These are phyloP conservation scores for Tipula confusa DNA, from an alignment of 2,888 invertebrate species.

Conservation along the genomic window DNA sequence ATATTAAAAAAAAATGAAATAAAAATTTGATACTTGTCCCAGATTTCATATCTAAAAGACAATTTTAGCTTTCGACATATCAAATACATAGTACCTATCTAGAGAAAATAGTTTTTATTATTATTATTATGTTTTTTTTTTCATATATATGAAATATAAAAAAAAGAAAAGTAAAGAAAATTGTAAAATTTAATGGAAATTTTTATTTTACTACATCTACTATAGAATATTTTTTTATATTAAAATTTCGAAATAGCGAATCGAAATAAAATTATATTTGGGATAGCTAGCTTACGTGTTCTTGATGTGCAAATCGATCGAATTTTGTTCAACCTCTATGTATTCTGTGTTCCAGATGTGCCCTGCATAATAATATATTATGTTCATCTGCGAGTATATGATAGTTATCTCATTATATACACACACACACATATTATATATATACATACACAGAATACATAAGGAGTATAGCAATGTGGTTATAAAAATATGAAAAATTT, in stretches of 20 bases:
- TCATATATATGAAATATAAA: background rate
- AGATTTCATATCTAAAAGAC: background rate
- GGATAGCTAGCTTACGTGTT: background rate
- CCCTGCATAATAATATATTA: background rate
- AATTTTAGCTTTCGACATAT: background rate
- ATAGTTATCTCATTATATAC: background rate
- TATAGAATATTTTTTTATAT: background rate
- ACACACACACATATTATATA: background rate
- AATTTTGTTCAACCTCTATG: background rate
- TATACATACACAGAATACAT: background rate
- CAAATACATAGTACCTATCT: background rate
- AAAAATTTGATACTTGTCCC: background rate
- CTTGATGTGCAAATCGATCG: background rate
- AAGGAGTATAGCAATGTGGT: background rate
- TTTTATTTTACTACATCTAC: background rate
- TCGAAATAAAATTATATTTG: background rate
- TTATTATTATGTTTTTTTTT: background rate
- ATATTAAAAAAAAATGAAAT: background rate
- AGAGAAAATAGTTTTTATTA: constrained; percentile 3
- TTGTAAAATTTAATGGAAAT: constrained; percentile 8
- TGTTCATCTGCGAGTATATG: background rate
- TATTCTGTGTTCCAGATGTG: background rate
- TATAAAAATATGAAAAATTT: background rate
- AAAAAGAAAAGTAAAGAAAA: too few species aligned
- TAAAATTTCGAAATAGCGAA: background rate